Percentiles rank a stretch among this genome's conserved stretches.
phyloP scores from a whole-genome alignment of 2,113 vertebrate genomes.

The Periophthalmodon schlosseri region DNA sequence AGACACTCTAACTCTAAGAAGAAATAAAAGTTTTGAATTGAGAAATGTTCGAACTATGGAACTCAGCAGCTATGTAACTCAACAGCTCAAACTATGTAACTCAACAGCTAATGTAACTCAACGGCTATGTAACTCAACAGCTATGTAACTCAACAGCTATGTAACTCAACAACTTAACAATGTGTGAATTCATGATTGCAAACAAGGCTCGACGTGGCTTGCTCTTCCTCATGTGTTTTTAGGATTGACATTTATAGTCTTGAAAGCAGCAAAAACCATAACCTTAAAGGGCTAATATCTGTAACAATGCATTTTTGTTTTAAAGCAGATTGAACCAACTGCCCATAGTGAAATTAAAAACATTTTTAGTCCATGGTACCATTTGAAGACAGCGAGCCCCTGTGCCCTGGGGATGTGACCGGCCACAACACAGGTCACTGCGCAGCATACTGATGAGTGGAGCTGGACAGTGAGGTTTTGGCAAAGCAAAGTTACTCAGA shows the following conservation, averaged over 20 bases:
- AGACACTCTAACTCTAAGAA: not conserved
- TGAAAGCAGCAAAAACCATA: slow-evolving; percentile 27
- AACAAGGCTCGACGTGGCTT: not conserved
- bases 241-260: slow-evolving; percentile 43
- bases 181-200: too few relatives aligned
- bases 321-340: slow-evolving; percentile 15
- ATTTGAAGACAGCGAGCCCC: slow-evolving; percentile 22
- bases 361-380: slow-evolving; percentile 19
- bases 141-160: too few relatives aligned
- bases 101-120: too few relatives aligned
- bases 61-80: too few relatives aligned
- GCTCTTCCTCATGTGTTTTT: slow-evolving; percentile 45
- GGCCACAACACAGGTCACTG: slow-evolving; percentile 29
- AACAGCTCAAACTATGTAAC: too few relatives aligned
- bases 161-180: too few relatives aligned
- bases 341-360: slow-evolving; percentile 30
- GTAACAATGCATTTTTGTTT: slow-evolving; percentile 8
- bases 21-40: slow-evolving; percentile 19
- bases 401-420: slow-evolving; percentile 27
- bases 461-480: slow-evolving; percentile 33
- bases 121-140: too few relatives aligned
- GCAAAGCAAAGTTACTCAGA: slow-evolving; percentile 26
- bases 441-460: slow-evolving; percentile 38
- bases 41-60: slow-evolving; percentile 8
- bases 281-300: slow-evolving; percentile 12